A percentile compares a stretch with the other conserved stretches of the same genome.
Evolutionary conservation across 2,113 vertebrate genomes (phyloP).

Genomic region (Plestiodon gilberti): DNA sequence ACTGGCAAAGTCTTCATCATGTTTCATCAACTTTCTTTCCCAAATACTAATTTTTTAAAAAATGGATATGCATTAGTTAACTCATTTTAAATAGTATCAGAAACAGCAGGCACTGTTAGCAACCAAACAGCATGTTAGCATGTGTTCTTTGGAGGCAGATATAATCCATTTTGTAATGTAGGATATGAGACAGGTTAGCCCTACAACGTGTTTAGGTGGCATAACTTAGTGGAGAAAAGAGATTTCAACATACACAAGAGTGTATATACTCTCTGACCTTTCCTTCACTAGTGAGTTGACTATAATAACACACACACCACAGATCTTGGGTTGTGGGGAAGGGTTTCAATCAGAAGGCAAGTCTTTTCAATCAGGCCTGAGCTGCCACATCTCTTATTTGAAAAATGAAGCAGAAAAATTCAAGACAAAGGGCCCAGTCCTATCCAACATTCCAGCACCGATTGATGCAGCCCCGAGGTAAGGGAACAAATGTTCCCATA

Average conservation of each 20-base stretch:
- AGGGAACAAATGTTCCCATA: too few species aligned
- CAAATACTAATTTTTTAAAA: conserved; percentile 11
- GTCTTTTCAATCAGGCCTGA: neutral
- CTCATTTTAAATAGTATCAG: neutral
- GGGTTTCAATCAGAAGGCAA: neutral
- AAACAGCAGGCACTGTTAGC: conserved; percentile 9
- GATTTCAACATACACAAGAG: neutral
- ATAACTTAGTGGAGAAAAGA: neutral
- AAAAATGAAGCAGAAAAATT: neutral
- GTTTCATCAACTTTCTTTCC: neutral
- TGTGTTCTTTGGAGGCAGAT: neutral
- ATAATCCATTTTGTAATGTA: neutral
- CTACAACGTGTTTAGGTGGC: neutral
- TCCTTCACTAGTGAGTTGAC: neutral
- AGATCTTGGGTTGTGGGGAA: neutral
- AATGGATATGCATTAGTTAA: neutral
- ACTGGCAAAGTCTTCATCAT: neutral
- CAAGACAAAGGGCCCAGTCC: neutral
- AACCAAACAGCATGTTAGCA: neutral
- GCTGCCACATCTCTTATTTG: neutral
- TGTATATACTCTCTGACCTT: neutral
- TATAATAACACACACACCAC: neutral
- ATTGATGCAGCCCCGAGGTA: too few species aligned
- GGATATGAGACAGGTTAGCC: neutral
- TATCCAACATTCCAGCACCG: too few species aligned